Base-by-base conservation (phyloP, 2,888 invertebrate genomes). In the Rhagonycha lutea region DNA sequence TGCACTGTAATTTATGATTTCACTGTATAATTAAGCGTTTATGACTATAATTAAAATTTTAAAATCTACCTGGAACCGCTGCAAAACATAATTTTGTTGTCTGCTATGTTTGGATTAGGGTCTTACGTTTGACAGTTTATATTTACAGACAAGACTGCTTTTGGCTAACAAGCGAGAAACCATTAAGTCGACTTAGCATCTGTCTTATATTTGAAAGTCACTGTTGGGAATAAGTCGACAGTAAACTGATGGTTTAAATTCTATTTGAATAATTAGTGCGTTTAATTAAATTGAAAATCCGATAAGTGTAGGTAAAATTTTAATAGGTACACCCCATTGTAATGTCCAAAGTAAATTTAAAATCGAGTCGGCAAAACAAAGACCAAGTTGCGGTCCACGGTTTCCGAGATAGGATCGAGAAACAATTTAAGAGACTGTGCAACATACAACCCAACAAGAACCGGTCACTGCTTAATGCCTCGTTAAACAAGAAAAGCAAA, bases 381-480 rank as follows among this genome's bases (percentile, higher is more conserved):
- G 79, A 80, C 81, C 81, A 28, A 67, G 18, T 63, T 26, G 14
- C 74, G 74, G 77, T 80, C 78, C 80, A 74, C 72, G 72, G 80
- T 78, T 78, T 78, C 77, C 80, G 80, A 82, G 83, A 83, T 82
- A 82, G 80, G 79, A 84, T 83, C 83, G 80, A 78, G 79, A 79
- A 84, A 83, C 83, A 84, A 83, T 83, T 82, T 47, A 47, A 69
- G 32, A 29, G 62, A 29, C 61, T 14, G 76, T 78, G 79, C 77
- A 74, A 79, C 80, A 75, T 82, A 82, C 80, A 82, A 82, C 83
- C 81, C 78, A 82, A 78, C 77, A 81, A 80, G 83, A 82, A 83
- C 82, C 80, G 79, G 80, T 80, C 75, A 61, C 70, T 81, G 81
- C 83, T 82, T 83, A 83, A 83, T 83, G 83, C 83, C 83, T 84